Conservation (phyloP, 1,140 invertebrate species). For the Cotesia typhae region DNA sequence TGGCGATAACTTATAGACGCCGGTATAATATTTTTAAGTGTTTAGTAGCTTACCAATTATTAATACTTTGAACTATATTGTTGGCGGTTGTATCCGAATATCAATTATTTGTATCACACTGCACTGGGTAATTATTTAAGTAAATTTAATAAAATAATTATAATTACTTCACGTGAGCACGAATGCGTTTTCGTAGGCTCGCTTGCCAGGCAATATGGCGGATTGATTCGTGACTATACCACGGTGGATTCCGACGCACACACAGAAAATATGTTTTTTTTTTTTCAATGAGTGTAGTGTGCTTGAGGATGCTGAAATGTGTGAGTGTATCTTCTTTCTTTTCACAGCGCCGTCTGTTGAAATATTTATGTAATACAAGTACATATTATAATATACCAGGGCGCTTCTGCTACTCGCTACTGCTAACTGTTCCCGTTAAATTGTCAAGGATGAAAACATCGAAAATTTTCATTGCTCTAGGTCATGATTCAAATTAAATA, state of each 20-base stretch:
- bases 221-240: background rate
- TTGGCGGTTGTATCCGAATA: slow-evolving; percentile 1
- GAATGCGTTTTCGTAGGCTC: slow-evolving; percentile 48
- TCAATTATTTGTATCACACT: background rate
- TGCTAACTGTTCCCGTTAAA: background rate
- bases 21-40: slow-evolving; percentile 19
- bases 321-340: slow-evolving; percentile 15
- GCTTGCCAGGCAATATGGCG: slow-evolving; percentile 54
- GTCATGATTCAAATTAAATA: background rate
- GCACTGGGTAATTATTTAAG: slow-evolving; percentile 34
- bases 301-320: background rate
- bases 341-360: slow-evolving; percentile 6
- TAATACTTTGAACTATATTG: background rate
- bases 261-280: too few species aligned
- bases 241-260: background rate
- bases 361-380: background rate
- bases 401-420: too few species aligned
- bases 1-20: slow-evolving; percentile 10
- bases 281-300: too few species aligned
- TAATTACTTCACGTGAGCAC: slow-evolving; percentile 46
- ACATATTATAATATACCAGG: background rate
- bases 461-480: background rate
- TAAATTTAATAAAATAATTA: slow-evolving; percentile 19
- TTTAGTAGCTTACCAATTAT: slow-evolving; percentile 36
- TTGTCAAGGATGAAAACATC: background rate